Evolutionary conservation across 2,797 vertebrate species (phyloP), one percentile per base, ranked within the genome.

Genomic region (Odontamblyopus lacepedii): DNA sequence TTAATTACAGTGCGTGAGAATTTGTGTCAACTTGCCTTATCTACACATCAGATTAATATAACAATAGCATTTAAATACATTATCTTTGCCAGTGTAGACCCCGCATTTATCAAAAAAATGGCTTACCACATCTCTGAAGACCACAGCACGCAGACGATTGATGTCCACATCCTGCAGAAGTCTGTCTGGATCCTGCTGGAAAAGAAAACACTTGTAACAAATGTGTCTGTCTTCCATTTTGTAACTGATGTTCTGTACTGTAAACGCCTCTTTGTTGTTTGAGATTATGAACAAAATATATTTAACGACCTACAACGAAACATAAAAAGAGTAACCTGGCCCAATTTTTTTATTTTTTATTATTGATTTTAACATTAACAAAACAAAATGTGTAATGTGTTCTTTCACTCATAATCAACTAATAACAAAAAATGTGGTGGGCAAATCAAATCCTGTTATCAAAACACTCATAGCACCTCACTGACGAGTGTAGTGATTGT

Each of bases 81-180:
- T 44, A 44, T 27, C 38, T 23, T 8, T 13, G 5, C 13, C 35
- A 64, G 15, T 3, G 2, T n/a, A 41, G 62, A 44, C 5, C 18
- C 38, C 41, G 11, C 63, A 65, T 67, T 30, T 67, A 67, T 67
- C 48, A 53, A 71, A 11, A 44, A 63, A 11, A 77, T 48, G 69
- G 1, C 96, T 96, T 84, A 99, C 98, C 95, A 99, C 97, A 79
- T 99, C 98, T 87, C 98, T 96, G 90, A 99, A 99, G 84, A 99
- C 98, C 65, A 99, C 98, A 12, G 98, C 98, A 85, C 98, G 94
- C 2, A 99, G 95, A 69, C 98, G 97, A 90, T 98, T 99, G 88
- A 99, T 99, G 87, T 99, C 98, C 64, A 99, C 98, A 75, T 99
- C 98, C 91, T 99, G 98, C 85, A 99, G 95, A 83, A 99, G 96